Base-by-base conservation (phyloP, 2,797 vertebrate genomes). In the Ambastaia sidthimunki region DNA sequence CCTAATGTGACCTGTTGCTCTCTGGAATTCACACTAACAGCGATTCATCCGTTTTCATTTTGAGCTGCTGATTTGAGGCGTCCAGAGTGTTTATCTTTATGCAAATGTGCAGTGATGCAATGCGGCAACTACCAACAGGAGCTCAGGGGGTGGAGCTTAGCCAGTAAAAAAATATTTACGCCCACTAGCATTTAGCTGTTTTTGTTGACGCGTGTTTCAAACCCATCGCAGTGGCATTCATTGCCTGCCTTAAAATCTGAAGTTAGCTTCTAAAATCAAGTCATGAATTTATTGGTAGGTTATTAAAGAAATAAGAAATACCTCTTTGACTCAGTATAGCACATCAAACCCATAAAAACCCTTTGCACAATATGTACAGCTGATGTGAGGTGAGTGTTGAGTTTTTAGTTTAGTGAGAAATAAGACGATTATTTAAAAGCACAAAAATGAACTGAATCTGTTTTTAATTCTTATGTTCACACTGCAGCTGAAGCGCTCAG, bases 241-340 rank as follows among this genome's bases (percentile, higher is more conserved):
- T 63, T 80, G 84, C 78, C 81, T 76, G 86, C 87, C 87, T 86
- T 88, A 86, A 85, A 67, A 62, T 70, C 44, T 34, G 23, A 47
- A 69, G 68, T 76, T 57, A 76, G 50, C 41, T 69, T 76, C 60
- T 37, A 60, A 47, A 47, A 31, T n/a, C 28, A 28, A n/a, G n/a
- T 70, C 25, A 16, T 77, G 54, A 73, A n/a, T 60, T 11, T 48
- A 28, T 76, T 57, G 13, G 12, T 57, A 9, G n/a, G 28, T 70
- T 63, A 67, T 81, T 15, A 63, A 80, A 50, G 78, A 74, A 57
- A 81, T 81, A 81, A 50, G 78, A 67, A 57, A 81, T 81, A 83
- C 79, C 84, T 85, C 79, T 60, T 80, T 79, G 44, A 76, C 60
- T 78, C 66, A 50, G 50, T 59, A 74, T 78, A 67, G 78, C 77